These are phyloP conservation scores for Phortica okadai DNA, from an alignment of 2,888 invertebrate genomes.

Conservation along the genomic window DNA sequence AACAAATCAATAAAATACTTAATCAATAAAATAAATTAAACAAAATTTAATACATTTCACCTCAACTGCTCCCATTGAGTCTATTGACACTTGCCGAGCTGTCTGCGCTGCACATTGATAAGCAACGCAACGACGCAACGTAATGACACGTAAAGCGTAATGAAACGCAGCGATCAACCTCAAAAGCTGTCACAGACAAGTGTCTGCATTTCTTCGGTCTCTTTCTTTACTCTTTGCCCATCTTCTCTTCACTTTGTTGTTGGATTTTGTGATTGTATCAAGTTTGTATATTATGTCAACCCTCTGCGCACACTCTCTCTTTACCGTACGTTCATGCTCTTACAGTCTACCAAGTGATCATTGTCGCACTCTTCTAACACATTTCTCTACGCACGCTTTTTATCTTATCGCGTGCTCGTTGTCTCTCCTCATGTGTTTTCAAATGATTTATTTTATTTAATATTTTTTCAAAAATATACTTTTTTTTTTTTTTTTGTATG, in stretches of 20 bases:
- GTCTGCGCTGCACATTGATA: slow-evolving; percentile 62
- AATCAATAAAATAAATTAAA: not conserved
- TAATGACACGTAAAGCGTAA: not conserved
- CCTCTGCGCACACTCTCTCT: too few species aligned
- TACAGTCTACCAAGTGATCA: too few species aligned
- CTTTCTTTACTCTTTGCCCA: too few species aligned
- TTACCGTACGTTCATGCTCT: too few species aligned
- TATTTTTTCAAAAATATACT: slow-evolving; percentile 17
- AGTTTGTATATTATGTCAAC: too few species aligned
- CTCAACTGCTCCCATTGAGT: slow-evolving; percentile 38
- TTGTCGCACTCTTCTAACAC: not conserved
- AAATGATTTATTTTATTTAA: slow-evolving; percentile 16
- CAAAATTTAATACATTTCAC: not conserved
- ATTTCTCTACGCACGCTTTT: not conserved
- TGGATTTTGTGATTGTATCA: too few species aligned
- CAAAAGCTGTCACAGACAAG: not conserved
- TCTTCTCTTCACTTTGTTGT: too few species aligned
- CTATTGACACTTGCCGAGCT: slow-evolving; percentile 63
- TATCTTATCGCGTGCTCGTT: slow-evolving; percentile 29
- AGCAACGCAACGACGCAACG: slow-evolving; percentile 26
- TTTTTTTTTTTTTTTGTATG: not conserved
- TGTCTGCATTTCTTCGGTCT: not conserved
- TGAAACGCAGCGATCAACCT: not conserved
- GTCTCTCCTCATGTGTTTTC: not conserved
- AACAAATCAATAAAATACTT: not conserved